These are phyloP conservation scores for Xenopus borealis DNA, from an alignment of 2,113 vertebrate species.

Conservation along the genomic window DNA sequence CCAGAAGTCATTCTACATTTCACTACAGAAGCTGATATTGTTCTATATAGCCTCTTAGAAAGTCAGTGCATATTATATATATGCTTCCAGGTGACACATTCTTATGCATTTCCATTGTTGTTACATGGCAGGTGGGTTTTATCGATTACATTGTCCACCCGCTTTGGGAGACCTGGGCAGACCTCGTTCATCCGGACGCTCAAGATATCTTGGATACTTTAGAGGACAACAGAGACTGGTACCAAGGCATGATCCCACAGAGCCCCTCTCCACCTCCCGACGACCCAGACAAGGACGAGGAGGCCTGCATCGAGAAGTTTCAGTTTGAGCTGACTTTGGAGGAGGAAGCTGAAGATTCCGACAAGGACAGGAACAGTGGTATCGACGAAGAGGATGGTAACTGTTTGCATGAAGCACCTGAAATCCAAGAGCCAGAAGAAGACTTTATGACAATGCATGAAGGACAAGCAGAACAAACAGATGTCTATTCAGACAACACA, in stretches of 20 bases:
- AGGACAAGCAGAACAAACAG: slow-evolving; percentile 66
- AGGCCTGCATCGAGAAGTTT: slow-evolving; percentile 67
- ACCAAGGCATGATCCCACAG: slow-evolving; percentile 86
- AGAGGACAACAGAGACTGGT: slow-evolving; percentile 93
- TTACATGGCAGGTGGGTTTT: slow-evolving; percentile 77
- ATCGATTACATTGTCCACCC: slow-evolving; percentile 94
- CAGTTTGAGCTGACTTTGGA: slow-evolving; percentile 71
- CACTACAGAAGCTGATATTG: too few species aligned
- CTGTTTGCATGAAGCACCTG: slow-evolving; percentile 5
- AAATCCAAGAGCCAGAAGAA: neutral
- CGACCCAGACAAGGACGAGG: slow-evolving; percentile 63
- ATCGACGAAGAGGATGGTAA: slow-evolving; percentile 39
- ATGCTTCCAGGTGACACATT: neutral
- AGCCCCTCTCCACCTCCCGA: slow-evolving; percentile 79
- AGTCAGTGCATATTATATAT: too few species aligned
- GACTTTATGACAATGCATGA: slow-evolving; percentile 42
- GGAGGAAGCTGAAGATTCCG: slow-evolving; percentile 51
- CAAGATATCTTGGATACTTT: slow-evolving; percentile 89
- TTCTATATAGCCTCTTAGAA: too few species aligned
- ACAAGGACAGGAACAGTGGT: slow-evolving; percentile 24
- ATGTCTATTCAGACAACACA: slow-evolving; percentile 53
- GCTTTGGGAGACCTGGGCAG: slow-evolving; percentile 90
- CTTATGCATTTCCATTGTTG: neutral
- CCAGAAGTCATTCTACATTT: too few species aligned
- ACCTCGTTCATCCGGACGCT: slow-evolving; percentile 87